Conservation (phyloP, 2,888 invertebrate genomes). For the Dioctria linearis region DNA sequence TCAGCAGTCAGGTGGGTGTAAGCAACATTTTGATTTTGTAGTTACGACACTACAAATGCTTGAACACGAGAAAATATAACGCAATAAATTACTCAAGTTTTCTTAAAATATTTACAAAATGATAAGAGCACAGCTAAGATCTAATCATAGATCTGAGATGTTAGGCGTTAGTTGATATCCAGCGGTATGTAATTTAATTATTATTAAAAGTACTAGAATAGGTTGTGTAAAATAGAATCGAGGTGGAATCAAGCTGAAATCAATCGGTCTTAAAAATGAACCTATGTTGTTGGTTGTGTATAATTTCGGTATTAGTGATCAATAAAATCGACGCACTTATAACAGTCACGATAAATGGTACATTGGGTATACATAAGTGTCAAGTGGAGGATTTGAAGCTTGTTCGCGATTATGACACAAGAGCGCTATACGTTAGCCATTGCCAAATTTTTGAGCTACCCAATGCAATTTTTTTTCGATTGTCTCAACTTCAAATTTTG, state of each 20-base stretch:
- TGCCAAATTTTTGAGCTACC: not conserved
- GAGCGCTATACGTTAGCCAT: not conserved
- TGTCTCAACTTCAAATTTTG: not conserved
- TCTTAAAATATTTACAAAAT: not conserved
- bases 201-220: too few relatives aligned
- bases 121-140: not conserved
- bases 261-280: too few relatives aligned
- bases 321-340: not conserved
- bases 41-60: too few relatives aligned
- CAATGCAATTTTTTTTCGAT: not conserved
- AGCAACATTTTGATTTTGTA: too few relatives aligned
- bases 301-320: not conserved
- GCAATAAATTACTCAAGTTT: not conserved
- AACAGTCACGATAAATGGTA: not conserved
- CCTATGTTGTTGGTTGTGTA: too few relatives aligned
- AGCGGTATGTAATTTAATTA: not conserved
- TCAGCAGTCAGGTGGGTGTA: too few relatives aligned
- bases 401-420: not conserved
- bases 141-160: not conserved
- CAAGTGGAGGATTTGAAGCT: slow-evolving; percentile 5
- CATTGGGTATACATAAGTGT: not conserved
- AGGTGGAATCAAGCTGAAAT: too few relatives aligned
- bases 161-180: not conserved
- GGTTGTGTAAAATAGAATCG: too few relatives aligned
- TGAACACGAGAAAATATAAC: too few relatives aligned